Evolutionary conservation across 2,797 vertebrate species (phyloP), one percentile per base, ranked within the genome.

Genomic region (Oreochromis grahami): DNA sequence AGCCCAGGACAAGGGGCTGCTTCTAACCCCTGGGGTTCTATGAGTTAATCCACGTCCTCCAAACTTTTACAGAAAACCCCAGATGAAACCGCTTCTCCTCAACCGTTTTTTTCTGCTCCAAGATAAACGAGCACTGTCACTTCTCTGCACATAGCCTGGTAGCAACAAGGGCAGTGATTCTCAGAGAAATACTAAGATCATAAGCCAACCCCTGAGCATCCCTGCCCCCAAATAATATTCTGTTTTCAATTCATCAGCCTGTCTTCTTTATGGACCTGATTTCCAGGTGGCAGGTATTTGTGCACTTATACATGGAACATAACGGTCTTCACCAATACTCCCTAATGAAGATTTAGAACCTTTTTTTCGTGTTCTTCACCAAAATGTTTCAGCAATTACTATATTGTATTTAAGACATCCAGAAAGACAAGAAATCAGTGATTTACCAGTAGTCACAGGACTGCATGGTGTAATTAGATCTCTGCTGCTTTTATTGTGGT

Each of bases 91-190:
- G 65, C 70, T 80, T 78, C 72, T 68, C 80, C 60, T 83, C 74
- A 83, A 79, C 74, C 45, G 0, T 21, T 45, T 78, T 82, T 82
- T 76, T 77, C 65, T 80, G 60, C 76, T 83, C 34, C 78, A 80
- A 91, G 91, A 94, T 78, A 90, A 93, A 92, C 4, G 80, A 92
- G 82, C 7, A 4, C 76, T 88, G 90, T 91, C 90, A 89, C 80
- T 29, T 55, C 63, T 79, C 76, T 77, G 68, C 81, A 77, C 84
- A 80, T 77, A 81, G 83, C 36, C 36, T 51, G n/a, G 63, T 56
- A 80, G 84, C 86, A 92, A 89, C 68, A 84, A 88, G 79, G 76
- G 51, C 52, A 84, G 53, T 77, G 48, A 79, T 63, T 88, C 36
- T 82, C 72, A 58, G 72, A 82, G 85, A 90, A 88, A 88, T 85